Evolutionary conservation across 2,113 vertebrate genomes (phyloP).

Genomic region (Nothoprocta pentlandii): DNA sequence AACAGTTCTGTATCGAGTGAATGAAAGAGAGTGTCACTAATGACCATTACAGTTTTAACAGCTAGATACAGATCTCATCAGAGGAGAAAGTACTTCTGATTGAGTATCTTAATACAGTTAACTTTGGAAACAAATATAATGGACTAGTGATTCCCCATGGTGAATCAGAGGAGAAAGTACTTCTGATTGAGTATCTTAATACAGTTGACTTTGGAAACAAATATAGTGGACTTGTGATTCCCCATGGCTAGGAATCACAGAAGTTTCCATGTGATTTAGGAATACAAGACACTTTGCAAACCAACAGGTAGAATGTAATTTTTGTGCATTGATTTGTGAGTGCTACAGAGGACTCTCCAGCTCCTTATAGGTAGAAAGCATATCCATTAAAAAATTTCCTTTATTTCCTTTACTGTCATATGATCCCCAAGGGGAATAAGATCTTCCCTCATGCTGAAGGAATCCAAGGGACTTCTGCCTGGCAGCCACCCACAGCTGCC

Average conservation of each 20-base stretch:
- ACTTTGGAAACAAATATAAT: neutral
- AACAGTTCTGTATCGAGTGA: neutral
- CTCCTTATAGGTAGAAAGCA: neutral
- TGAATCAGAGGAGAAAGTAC: neutral
- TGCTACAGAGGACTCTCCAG: fast-evolving
- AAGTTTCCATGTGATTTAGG: neutral
- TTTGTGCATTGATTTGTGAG: neutral
- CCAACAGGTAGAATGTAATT: neutral
- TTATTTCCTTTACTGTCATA: neutral
- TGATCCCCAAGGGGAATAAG: neutral
- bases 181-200: neutral
- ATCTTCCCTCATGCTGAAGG: neutral
- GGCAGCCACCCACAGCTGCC: fast-evolving
- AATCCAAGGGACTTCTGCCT: fast-evolving
- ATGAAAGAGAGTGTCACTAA: neutral
- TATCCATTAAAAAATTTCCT: neutral
- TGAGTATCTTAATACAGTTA: neutral
- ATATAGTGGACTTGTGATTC: neutral
- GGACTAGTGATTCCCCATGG: neutral
- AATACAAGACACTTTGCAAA: neutral
- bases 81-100: neutral
- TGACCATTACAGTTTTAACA: neutral
- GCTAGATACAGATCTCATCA: neutral
- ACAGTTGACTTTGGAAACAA: neutral
- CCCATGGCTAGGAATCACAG: neutral